A percentile compares a stretch with the other conserved stretches of the same genome.
Conservation (phyloP, 2,888 invertebrate species). For the Gastracanthus pulcherrimus region DNA sequence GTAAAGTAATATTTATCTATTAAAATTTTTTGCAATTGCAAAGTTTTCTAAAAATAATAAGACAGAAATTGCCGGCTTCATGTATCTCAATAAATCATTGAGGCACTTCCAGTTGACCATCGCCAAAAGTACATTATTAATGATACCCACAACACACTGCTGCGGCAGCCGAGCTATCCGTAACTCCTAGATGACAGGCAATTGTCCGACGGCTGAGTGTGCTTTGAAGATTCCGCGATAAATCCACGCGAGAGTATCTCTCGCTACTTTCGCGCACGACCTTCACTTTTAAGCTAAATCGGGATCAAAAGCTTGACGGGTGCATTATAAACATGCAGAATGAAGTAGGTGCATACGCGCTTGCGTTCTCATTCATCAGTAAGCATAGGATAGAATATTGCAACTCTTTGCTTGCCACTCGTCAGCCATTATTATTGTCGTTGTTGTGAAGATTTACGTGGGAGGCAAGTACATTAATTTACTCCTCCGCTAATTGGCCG, state of each 20-base stretch:
- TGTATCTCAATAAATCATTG: not conserved
- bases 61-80: not conserved
- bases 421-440: constrained; percentile 58
- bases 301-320: constrained; percentile 60
- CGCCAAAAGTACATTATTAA: constrained; percentile 14
- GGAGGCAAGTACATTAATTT: not conserved
- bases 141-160: not conserved
- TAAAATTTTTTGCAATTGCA: no score
- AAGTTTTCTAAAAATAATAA: not conserved
- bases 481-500: constrained; percentile 28
- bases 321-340: not conserved
- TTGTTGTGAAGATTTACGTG: constrained; percentile 58
- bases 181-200: not conserved
- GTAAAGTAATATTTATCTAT: no score
- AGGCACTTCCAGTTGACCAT: not conserved
- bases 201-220: constrained; percentile 58
- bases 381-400: constrained; percentile 39
- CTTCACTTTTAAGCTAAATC: constrained; percentile 56
- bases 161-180: no score
- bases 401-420: constrained; percentile 34
- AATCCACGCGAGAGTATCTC: constrained; percentile 57
- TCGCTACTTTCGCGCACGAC: not conserved
- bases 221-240: constrained; percentile 64
- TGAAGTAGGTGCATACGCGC: not conserved
- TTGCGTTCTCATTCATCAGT: constrained; percentile 15